Conservation (phyloP, 1,140 invertebrate genomes). For the Doryteuthis pealeii region DNA sequence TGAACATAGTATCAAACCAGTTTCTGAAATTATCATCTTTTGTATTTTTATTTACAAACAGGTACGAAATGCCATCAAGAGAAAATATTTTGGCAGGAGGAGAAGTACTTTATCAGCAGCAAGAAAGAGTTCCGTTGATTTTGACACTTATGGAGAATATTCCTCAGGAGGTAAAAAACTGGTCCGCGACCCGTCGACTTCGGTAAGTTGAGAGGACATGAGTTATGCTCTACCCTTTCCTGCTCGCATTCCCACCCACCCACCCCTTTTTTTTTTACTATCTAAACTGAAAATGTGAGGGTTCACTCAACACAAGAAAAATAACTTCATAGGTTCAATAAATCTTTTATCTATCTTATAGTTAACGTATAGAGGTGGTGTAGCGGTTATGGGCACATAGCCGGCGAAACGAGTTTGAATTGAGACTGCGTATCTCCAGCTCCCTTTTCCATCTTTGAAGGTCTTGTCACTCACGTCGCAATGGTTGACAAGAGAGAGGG, state of each 20-base stretch:
- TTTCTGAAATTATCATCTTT: too few relatives aligned
- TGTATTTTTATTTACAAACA: neutral
- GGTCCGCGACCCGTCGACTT: neutral
- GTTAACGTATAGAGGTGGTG: too few relatives aligned
- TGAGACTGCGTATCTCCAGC: too few relatives aligned
- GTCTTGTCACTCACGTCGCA: too few relatives aligned
- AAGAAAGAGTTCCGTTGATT: conserved; percentile 1
- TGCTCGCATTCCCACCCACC: neutral
- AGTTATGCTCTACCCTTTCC: neutral
- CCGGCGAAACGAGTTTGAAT: too few relatives aligned
- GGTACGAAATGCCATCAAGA: conserved; percentile 8
- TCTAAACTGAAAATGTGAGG: neutral
- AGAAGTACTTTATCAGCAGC: neutral
- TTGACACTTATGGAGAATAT: conserved; percentile 5
- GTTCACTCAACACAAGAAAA: too few relatives aligned
- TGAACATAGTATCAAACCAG: too few relatives aligned
- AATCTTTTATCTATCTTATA: too few relatives aligned
- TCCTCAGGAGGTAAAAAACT: neutral
- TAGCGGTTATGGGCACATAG: too few relatives aligned
- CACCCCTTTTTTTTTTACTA: neutral
- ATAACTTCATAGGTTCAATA: too few relatives aligned
- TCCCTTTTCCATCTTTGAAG: too few relatives aligned
- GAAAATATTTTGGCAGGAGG: neutral
- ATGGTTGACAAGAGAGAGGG: too few relatives aligned
- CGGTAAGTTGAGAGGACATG: neutral